Percentiles rank a stretch among this genome's conserved stretches.
Conservation (phyloP, 2,113 vertebrate species). For the Lethenteron camtschaticum region DNA sequence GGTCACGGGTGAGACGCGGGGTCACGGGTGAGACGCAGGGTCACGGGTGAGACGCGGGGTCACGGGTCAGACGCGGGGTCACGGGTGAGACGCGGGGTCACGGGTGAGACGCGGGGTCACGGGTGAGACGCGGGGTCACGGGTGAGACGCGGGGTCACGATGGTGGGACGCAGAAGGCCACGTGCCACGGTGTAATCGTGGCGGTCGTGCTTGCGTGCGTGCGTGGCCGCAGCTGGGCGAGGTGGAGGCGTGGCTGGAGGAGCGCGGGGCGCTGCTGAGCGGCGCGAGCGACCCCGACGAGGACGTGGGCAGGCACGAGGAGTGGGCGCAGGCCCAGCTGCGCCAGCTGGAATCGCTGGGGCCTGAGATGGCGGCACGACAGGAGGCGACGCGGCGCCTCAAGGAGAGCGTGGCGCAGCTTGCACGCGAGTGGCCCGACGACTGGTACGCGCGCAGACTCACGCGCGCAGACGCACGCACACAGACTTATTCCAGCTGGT, state of each 20-base stretch:
- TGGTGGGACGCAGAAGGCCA: neutral
- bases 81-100: constrained; percentile 14
- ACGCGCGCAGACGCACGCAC: too few relatives aligned
- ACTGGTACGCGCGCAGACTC: constrained; percentile 24
- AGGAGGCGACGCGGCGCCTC: constrained; percentile 19
- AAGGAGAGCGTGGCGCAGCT: constrained; percentile 28
- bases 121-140: too few relatives aligned
- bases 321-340: constrained; percentile 31
- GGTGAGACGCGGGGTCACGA: neutral
- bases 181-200: neutral
- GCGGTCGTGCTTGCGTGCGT: neutral
- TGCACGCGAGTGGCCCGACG: constrained; percentile 26
- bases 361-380: constrained; percentile 36
- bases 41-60: too few relatives aligned
- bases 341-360: constrained; percentile 35
- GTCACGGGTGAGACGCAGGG: too few relatives aligned
- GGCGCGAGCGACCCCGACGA: constrained; percentile 6
- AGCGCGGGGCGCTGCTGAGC: constrained; percentile 27
- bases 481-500: too few relatives aligned
- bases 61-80: too few relatives aligned
- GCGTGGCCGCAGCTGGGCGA: constrained; percentile 34
- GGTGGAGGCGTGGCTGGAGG: constrained; percentile 40
- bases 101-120: constrained; percentile 27
- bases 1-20: too few relatives aligned
- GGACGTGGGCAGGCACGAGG: constrained; percentile 42